Base-by-base conservation (phyloP, 2,888 invertebrate species). In the Erannis defoliaria region DNA sequence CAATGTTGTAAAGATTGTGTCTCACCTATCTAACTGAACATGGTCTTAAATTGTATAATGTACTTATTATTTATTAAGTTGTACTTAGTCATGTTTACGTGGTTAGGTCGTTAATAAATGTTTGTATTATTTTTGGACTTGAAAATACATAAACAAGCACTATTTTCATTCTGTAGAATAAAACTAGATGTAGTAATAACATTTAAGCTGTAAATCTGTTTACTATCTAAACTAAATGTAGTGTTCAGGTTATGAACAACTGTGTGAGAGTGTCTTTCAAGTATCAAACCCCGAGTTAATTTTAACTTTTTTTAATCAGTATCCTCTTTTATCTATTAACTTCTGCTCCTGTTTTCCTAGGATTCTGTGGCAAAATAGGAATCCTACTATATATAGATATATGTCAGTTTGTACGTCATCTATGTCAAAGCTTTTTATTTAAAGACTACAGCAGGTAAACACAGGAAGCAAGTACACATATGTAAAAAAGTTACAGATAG, bases 31-130 rank as follows among this genome's bases (percentile, higher is more conserved):
- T 50, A 37, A 45, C 9, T 12, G 6, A 18, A 14, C 6, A 19
- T 42, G 35, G 35, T 37, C 8, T 37, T 16, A 37, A 5, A n/a
- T 14, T 26, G 18, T 37, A 50, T 46, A 14, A 16, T 42, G 38
- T 55, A 46, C 51, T 61, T 55, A 51, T 46, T 54, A 43, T 51
- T 18, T 35, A 48, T 55, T 19, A 53, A 45, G 35, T 48, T 48
- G 21, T 62, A 51, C 55, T 60, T 65, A 67, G 62, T 67, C 64
- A 64, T 62, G 64, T 62, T 62, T 64, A 48, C 51, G 55, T 56
- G 53, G n/a, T 21, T 50, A 29, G 16, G 31, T 35, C 35, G 38
- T 42, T 45, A n/a, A 5, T 23, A n/a, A 16, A 21, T 14, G 19
- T 46, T 46, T 42, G 35, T 40, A 38, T 42, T 40, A 26, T 16